Evolutionary conservation across 2,888 invertebrate species (phyloP), one percentile per base, ranked within the genome.

Genomic region (Agrypnus murinus): DNA sequence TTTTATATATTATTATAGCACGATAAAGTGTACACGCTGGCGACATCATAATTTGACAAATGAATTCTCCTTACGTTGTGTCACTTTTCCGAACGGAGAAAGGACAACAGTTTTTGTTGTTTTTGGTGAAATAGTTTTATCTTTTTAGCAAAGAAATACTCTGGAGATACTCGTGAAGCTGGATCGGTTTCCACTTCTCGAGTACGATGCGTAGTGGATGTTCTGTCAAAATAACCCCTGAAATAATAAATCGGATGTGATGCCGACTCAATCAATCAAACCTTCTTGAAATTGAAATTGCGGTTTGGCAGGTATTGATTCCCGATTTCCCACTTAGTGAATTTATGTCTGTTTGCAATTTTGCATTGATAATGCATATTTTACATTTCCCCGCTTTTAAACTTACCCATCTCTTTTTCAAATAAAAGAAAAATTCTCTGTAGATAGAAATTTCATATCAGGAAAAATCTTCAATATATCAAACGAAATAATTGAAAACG

Each of bases 181-280:
- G 66, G 38, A 40, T 55, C 45, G 60, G 34, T 63, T 63, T 62
- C 40, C 48, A 38, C 36, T 34, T 65, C 46, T 65, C 65, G 45
- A 65, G 50, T 63, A 57, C 48, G 38, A 14, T 62, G 43, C 63
- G 66, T 62, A 48, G 48, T 43, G 36, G 48, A 63, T 53, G 58
- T 69, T 63, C 65, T 74, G 74, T 71, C 66, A 71, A 74, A 75
- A 74, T 74, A 73, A 71, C 71, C 62, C 66, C 70, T 67, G 68
- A 75, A 75, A 75, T 75, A 75, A 74, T 75, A 75, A 72, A 74
- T 75, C 66, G 65, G 68, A 69, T 62, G 63, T 50, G 72, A 71
- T 72, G 66, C 58, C 57, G 64, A 68, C 69, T 71, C 74, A 62
- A 74, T 74, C 72, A 74, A 75, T 72, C 73, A 74, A 75, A 66